A percentile compares a stretch with the other conserved stretches of the same genome.
These are phyloP conservation scores for Gambusia yucatana DNA, from an alignment of 2,797 vertebrate species.

Conservation along the genomic window DNA sequence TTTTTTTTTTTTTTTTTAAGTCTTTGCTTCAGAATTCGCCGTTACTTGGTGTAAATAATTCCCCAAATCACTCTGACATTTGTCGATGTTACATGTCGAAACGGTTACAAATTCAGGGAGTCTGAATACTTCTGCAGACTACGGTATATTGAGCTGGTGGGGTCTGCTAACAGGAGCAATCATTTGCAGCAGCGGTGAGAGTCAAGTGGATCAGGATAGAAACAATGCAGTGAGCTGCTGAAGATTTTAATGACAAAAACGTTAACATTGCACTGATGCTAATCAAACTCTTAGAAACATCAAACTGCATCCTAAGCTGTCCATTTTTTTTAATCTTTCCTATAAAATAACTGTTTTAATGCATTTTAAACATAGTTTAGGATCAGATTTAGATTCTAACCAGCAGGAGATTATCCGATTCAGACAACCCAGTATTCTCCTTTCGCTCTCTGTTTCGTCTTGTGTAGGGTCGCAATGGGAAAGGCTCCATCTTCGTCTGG, in stretches of 20 bases:
- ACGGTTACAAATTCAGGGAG: not conserved
- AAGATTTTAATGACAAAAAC: slow-evolving; percentile 21
- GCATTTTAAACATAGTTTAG: not conserved
- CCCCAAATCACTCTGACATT: not conserved
- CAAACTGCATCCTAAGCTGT: not conserved
- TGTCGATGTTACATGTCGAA: not conserved
- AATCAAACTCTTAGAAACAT: not conserved
- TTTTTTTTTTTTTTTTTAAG: not conserved
- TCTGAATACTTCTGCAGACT: not conserved
- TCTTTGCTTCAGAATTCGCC: not conserved
- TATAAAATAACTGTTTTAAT: not conserved
- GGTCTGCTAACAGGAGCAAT: slow-evolving; percentile 18
- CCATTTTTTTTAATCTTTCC: too few relatives aligned
- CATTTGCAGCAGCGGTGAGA: slow-evolving; percentile 19
- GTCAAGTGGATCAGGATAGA: slow-evolving; percentile 31
- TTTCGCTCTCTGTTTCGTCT: slow-evolving; percentile 1
- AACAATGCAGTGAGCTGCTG: slow-evolving; percentile 11
- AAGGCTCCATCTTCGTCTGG: slow-evolving; percentile 98
- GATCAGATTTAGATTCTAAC: not conserved
- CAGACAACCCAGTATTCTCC: not conserved
- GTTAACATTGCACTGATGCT: not conserved
- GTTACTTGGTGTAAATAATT: not conserved
- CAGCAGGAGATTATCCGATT: not conserved
- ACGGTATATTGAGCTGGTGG: slow-evolving; percentile 10
- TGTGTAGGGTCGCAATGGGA: slow-evolving; percentile 91